A percentile compares a stretch with the other conserved stretches of the same genome.
Evolutionary conservation across 2,888 invertebrate genomes (phyloP).

Genomic region (Gortyna flavago): DNA sequence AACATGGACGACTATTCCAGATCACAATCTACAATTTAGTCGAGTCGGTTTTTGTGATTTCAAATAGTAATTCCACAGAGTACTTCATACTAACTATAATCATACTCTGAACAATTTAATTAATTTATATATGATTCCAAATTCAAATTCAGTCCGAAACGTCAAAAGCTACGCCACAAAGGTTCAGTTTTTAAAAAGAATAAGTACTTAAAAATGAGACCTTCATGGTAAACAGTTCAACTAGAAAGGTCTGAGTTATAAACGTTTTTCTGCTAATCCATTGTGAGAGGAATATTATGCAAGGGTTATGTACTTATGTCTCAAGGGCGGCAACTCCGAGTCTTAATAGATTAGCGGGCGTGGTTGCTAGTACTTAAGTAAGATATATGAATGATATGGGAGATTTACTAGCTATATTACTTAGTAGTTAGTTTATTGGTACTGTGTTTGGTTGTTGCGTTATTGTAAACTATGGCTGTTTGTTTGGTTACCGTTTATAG

Average conservation of each 20-base stretch:
- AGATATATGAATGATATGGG: conserved; percentile 61
- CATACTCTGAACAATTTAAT: conserved; percentile 2
- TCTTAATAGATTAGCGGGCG: conserved; percentile 61
- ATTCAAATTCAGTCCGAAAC: conserved; percentile 21
- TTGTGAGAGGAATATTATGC: conserved; percentile 50
- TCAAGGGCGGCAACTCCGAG: conserved; percentile 50
- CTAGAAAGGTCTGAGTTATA: conserved; percentile 27
- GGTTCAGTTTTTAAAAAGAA: neutral
- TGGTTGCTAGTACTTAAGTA: conserved; percentile 54
- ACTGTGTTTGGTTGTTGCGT: neutral
- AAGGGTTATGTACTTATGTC: conserved; percentile 49
- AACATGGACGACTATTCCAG: neutral
- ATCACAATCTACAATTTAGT: neutral
- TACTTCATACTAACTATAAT: neutral
- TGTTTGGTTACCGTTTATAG: too few relatives aligned
- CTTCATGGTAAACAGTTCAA: conserved; percentile 30
- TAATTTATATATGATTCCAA: conserved; percentile 21
- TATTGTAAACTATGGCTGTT: conserved; percentile 14
- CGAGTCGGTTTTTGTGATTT: neutral
- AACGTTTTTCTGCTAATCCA: conserved; percentile 55
- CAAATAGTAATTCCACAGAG: conserved; percentile 5
- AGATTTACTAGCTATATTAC: conserved; percentile 44
- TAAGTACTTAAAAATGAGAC: conserved; percentile 6
- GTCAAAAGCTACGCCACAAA: conserved; percentile 19
- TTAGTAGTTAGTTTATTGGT: conserved; percentile 36